These are phyloP conservation scores for Oostethus manadensis DNA, from an alignment of 2,113 vertebrate species.

Conservation along the genomic window DNA sequence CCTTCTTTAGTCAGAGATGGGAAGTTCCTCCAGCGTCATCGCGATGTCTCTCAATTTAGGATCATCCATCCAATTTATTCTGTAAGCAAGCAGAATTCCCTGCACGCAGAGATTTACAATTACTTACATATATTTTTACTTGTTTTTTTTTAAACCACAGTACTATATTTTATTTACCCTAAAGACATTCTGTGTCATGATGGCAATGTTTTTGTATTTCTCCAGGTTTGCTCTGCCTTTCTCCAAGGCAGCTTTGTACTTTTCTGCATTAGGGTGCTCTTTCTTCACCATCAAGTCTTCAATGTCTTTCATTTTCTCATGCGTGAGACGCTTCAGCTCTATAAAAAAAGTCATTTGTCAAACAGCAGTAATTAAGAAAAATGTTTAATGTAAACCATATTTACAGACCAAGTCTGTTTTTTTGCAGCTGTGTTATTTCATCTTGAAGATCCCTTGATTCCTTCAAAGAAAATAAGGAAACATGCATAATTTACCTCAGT, in stretches of 20 bases:
- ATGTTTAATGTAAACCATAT: background rate
- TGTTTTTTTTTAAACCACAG: too few relatives aligned
- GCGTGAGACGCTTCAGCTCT: conserved; percentile 62
- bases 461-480: conserved; percentile 31
- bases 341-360: background rate
- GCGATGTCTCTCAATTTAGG: conserved; percentile 64
- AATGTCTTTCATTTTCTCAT: conserved; percentile 65
- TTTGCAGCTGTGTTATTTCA: conserved; percentile 66
- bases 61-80: conserved; percentile 73
- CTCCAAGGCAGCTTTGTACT: conserved; percentile 56
- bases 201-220: conserved; percentile 66
- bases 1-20: conserved; percentile 47
- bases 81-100: conserved; percentile 71
- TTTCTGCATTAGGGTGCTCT: conserved; percentile 56
- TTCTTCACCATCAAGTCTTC: conserved; percentile 59
- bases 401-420: conserved; percentile 66
- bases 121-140: too few relatives aligned
- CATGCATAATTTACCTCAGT: background rate
- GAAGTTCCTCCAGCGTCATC: conserved; percentile 68
- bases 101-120: conserved; percentile 39
- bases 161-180: conserved; percentile 50
- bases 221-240: conserved; percentile 62
- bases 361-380: background rate
- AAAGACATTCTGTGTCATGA: conserved; percentile 71
- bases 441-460: conserved; percentile 65